Conservation (phyloP, 2,797 vertebrate species). For the Artibeus jamaicensis region DNA sequence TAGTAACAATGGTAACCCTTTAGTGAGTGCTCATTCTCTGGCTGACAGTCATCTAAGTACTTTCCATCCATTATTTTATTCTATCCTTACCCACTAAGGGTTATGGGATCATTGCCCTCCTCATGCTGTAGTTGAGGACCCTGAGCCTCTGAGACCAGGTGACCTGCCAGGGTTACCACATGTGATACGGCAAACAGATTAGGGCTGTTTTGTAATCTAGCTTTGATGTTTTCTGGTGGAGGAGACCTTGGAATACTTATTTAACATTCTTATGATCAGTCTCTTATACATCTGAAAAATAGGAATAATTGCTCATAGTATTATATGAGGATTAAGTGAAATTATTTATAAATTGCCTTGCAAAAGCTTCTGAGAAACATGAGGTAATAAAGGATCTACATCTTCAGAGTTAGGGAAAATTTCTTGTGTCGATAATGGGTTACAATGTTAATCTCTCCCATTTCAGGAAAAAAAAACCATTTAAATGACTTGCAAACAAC, state of each 20-base stretch:
- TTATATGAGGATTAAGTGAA: not conserved
- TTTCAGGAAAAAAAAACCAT: not conserved
- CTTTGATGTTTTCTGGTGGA: not conserved
- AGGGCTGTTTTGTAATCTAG: not conserved
- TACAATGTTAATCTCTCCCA: not conserved
- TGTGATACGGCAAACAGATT: not conserved
- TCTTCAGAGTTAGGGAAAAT: not conserved
- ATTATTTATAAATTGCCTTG: not conserved
- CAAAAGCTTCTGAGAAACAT: not conserved
- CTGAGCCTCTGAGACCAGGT: not conserved
- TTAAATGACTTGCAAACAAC: not conserved
- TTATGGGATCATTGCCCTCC: not conserved
- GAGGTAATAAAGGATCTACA: not conserved
- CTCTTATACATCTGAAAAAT: slow-evolving; percentile 8
- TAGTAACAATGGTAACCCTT: not conserved
- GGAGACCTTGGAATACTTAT: not conserved
- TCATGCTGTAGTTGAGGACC: not conserved
- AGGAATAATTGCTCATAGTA: not conserved
- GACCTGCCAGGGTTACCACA: accelerated
- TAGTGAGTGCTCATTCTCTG: not conserved
- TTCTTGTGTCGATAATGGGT: not conserved
- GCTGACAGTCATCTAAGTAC: not conserved
- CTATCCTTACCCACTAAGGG: not conserved
- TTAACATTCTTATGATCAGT: not conserved
- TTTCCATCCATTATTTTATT: not conserved